Evolutionary conservation across 1,140 invertebrate genomes (phyloP).

Genomic region (Eriosoma lanigerum): DNA sequence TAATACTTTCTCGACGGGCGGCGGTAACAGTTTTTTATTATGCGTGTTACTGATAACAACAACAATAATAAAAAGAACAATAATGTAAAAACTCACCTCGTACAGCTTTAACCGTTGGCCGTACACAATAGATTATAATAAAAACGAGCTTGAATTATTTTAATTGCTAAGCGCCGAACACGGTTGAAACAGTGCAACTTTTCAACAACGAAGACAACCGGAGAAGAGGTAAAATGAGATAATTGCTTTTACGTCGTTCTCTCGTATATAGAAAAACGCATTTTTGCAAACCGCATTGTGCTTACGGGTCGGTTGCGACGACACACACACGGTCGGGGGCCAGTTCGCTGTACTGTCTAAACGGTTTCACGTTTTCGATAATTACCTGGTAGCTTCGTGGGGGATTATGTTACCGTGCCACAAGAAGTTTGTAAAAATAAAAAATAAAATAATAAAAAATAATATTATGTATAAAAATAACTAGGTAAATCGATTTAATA

Average conservation of each 20-base stretch:
- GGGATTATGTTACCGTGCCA: too few relatives aligned
- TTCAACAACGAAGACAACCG: not conserved
- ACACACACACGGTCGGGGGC: constrained; percentile 1
- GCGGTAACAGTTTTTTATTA: too few relatives aligned
- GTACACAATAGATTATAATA: not conserved
- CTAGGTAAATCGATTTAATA: too few relatives aligned
- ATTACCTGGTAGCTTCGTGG: not conserved
- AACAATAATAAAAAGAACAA: constrained; percentile 12
- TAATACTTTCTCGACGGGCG: too few relatives aligned
- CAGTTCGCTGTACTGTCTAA: not conserved
- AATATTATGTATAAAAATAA: too few relatives aligned
- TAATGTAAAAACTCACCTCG: not conserved
- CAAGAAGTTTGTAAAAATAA: too few relatives aligned
- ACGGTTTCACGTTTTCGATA: constrained; percentile 29
- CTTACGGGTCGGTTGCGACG: not conserved
- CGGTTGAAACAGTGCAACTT: not conserved
- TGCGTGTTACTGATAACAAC: not conserved
- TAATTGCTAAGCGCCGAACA: not conserved
- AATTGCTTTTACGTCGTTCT: not conserved
- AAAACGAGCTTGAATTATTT: constrained; percentile 12
- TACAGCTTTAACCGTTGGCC: not conserved
- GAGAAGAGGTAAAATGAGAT: not conserved
- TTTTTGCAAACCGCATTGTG: not conserved
- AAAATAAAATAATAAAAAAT: too few relatives aligned
- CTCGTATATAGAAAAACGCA: not conserved